Conservation (phyloP, 2,113 vertebrate species). For the Pterocles orientalis region DNA sequence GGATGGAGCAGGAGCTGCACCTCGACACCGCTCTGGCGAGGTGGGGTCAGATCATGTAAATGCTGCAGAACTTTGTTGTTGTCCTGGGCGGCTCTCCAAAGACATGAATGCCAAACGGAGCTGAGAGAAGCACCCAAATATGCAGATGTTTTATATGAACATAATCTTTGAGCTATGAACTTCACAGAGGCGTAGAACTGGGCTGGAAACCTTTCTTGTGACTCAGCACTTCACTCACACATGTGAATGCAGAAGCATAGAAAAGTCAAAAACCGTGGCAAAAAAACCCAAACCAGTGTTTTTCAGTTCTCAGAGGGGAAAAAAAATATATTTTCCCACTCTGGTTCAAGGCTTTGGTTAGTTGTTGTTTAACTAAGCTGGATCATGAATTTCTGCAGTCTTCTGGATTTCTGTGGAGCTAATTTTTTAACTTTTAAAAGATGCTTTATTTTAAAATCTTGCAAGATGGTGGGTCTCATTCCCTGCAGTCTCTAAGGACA, state of each 20-base stretch:
- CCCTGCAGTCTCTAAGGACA: background rate
- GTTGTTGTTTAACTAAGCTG: background rate
- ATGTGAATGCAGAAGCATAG: background rate
- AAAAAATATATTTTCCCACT: background rate
- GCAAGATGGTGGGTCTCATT: background rate
- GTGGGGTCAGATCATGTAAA: background rate
- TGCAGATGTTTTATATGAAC: background rate
- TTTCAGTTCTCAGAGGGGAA: background rate
- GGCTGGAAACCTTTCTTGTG: constrained; percentile 35
- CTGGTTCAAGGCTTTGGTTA: background rate
- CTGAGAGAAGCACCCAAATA: background rate
- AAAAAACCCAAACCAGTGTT: background rate
- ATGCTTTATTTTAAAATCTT: background rate
- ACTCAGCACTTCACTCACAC: constrained; percentile 34
- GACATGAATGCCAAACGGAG: background rate
- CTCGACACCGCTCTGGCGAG: background rate
- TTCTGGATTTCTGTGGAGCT: background rate
- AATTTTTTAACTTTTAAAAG: background rate
- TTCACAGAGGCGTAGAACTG: background rate
- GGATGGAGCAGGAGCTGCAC: background rate
- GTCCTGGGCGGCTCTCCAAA: background rate
- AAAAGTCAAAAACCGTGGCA: background rate
- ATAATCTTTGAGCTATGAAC: background rate
- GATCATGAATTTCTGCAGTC: background rate
- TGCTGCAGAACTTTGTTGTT: background rate